Percentiles rank a stretch among this genome's conserved stretches.
phyloP scores from a whole-genome alignment of 2,888 invertebrate species.

The Notodonta dromedarius region DNA sequence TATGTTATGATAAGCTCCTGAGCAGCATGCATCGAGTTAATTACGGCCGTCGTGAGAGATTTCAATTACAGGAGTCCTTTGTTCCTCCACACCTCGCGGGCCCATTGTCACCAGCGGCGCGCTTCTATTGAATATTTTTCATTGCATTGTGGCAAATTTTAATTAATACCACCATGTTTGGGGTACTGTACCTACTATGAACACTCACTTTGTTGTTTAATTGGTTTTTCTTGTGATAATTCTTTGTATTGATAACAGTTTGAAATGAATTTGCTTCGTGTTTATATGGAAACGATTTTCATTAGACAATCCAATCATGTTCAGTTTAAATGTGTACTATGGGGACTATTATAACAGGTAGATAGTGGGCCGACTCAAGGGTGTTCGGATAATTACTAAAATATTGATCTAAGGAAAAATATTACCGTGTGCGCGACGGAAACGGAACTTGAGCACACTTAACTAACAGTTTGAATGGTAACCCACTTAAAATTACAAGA shows the following conservation, averaged over 20 bases:
- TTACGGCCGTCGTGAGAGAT: conserved; percentile 39
- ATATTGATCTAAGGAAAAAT: too few species aligned
- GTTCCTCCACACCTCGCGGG: conserved; percentile 32
- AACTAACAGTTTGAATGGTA: too few species aligned
- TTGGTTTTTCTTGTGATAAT: conserved; percentile 28
- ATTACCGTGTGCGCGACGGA: too few species aligned
- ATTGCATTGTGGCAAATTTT: conserved; percentile 39
- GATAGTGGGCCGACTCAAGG: too few species aligned
- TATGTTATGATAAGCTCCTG: conserved; percentile 12
- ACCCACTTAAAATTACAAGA: too few species aligned
- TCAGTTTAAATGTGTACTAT: too few species aligned
- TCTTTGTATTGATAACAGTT: not conserved
- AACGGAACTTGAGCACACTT: too few species aligned
- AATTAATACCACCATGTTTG: conserved; percentile 44
- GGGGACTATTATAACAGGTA: too few species aligned
- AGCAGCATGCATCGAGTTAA: conserved; percentile 35
- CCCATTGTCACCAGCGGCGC: conserved; percentile 42
- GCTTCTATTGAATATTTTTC: conserved; percentile 44
- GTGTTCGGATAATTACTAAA: too few species aligned
- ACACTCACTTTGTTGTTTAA: conserved; percentile 39
- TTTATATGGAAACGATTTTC: not conserved
- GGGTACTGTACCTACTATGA: conserved; percentile 34
- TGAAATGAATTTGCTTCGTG: not conserved
- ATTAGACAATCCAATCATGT: not conserved
- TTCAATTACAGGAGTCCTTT: conserved; percentile 50